phyloP scores from a whole-genome alignment of 1,140 invertebrate species.

The Meloidogyne hapla region DNA sequence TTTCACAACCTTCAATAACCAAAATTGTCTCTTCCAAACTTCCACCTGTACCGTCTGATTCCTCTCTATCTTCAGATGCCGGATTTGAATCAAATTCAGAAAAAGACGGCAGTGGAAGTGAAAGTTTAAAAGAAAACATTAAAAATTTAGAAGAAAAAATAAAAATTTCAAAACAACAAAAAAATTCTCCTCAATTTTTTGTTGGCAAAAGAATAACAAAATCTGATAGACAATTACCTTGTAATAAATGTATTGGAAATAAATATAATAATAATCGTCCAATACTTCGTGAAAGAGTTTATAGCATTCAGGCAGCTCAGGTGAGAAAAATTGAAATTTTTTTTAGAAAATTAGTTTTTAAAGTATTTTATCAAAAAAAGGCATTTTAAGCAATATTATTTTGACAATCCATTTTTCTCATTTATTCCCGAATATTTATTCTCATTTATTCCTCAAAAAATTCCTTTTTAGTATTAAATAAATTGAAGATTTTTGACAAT shows the following conservation, averaged over 20 bases:
- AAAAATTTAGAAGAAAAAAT: neutral
- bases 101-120: slow-evolving; percentile 2
- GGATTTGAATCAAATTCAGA: slow-evolving; percentile 26
- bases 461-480: no score
- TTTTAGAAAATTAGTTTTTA: no score
- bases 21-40: neutral
- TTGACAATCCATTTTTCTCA: no score
- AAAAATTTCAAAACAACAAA: neutral
- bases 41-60: slow-evolving; percentile 26
- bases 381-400: no score
- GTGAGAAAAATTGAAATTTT: neutral
- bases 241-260: slow-evolving; percentile 15
- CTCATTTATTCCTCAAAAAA: no score
- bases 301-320: slow-evolving; percentile 10
- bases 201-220: slow-evolving; percentile 19
- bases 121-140: slow-evolving; percentile 20
- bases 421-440: no score
- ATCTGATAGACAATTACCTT: slow-evolving; percentile 22
- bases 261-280: neutral
- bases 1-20: neutral
- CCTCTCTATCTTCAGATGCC: slow-evolving; percentile 34
- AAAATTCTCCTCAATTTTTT: slow-evolving; percentile 8
- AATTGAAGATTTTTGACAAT: no score
- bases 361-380: no score
- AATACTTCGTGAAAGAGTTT: slow-evolving; percentile 20